phyloP scores from a whole-genome alignment of 37 sponge, comb jelly and placozoan species.

The Axinella damicornis region DNA sequence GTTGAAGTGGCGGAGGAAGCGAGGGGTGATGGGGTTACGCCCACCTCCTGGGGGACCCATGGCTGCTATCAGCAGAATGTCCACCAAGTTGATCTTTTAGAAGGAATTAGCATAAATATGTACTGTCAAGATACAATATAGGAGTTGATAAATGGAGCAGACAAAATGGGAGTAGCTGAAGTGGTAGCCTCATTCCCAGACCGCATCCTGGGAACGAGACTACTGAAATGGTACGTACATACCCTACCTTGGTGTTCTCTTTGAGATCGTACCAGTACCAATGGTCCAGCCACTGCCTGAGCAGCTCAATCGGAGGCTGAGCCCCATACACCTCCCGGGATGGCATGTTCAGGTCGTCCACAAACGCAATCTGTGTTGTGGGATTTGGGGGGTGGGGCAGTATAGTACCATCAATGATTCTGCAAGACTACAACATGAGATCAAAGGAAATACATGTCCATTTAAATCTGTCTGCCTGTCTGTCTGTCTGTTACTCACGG shows the following conservation, averaged over 20 bases:
- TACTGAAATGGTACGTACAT: too few relatives aligned
- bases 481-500: constrained; percentile 55
- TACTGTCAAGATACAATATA: too few relatives aligned
- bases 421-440: too few relatives aligned
- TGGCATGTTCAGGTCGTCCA: constrained; percentile 99
- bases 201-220: too few relatives aligned
- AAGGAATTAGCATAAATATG: too few relatives aligned
- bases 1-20: constrained; percentile 97
- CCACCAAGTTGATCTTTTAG: constrained; percentile 93
- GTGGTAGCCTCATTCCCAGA: too few relatives aligned
- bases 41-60: constrained; percentile 99
- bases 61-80: constrained; percentile 88
- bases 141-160: too few relatives aligned
- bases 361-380: constrained; percentile 95
- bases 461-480: too few relatives aligned
- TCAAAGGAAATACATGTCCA: too few relatives aligned
- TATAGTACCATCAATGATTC: too few relatives aligned
- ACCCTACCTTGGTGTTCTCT: constrained; percentile 55
- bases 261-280: constrained; percentile 94
- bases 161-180: too few relatives aligned
- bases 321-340: constrained; percentile 95
- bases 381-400: too few relatives aligned
- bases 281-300: constrained; percentile 98
- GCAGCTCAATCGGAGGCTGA: constrained; percentile 98
- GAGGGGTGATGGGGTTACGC: constrained; percentile 93